Evolutionary conservation across 92 coral and sea anemone genomes (phyloP).

Genomic region (Meandrina meandrites): DNA sequence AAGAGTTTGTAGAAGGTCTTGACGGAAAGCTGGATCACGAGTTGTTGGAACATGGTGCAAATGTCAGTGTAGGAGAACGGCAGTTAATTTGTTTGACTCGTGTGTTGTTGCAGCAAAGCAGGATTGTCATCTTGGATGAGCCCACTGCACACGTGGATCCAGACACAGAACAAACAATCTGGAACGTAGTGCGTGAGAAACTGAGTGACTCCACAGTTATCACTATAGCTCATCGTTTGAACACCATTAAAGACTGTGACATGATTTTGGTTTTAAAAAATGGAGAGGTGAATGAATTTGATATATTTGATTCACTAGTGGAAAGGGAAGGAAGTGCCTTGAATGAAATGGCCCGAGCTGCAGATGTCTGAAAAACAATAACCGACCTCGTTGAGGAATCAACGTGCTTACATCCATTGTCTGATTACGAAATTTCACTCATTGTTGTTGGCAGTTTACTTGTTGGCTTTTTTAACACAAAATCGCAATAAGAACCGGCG

Average conservation of each 20-base stretch:
- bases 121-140: conserved; percentile 77
- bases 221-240: conserved; percentile 30
- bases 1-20: conserved; percentile 49
- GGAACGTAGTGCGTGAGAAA: conserved; percentile 30
- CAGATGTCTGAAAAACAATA: neutral
- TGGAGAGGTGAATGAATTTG: conserved; percentile 8
- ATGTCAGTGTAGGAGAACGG: conserved; percentile 77
- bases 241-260: conserved; percentile 34
- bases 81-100: conserved; percentile 77
- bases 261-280: conserved; percentile 16
- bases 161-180: conserved; percentile 62
- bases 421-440: too few species aligned
- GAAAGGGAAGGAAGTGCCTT: neutral
- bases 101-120: conserved; percentile 69
- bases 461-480: too few species aligned
- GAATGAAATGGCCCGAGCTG: neutral
- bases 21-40: conserved; percentile 61
- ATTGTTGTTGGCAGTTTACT: too few species aligned
- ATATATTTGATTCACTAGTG: neutral
- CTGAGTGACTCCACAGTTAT: conserved; percentile 20
- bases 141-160: conserved; percentile 87
- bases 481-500: too few species aligned
- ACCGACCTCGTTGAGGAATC: too few species aligned
- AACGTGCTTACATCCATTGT: too few species aligned
- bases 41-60: conserved; percentile 72